Conservation (phyloP, 2,113 vertebrate species). For the Podarcis muralis region DNA sequence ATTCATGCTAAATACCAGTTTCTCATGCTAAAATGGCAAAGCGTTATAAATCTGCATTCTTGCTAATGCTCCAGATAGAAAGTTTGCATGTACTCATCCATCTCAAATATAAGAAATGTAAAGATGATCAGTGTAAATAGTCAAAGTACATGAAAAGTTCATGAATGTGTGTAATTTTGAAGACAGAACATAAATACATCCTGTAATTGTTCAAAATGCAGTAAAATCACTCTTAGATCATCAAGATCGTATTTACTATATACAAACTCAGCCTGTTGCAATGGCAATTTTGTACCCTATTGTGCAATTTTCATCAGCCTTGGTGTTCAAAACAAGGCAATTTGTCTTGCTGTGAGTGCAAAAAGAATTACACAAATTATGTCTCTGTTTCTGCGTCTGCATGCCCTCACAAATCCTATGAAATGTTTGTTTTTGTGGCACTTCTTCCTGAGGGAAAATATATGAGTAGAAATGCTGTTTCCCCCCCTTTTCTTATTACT, state of each 20-base stretch:
- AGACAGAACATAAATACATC: slow-evolving; percentile 15
- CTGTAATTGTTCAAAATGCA: slow-evolving; percentile 59
- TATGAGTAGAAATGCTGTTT: slow-evolving; percentile 37
- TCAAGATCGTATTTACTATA: slow-evolving; percentile 67
- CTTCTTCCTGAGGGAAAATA: slow-evolving; percentile 51
- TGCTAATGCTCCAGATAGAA: slow-evolving; percentile 38
- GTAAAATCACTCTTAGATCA: slow-evolving; percentile 55
- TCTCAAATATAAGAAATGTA: slow-evolving; percentile 22
- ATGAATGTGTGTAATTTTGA: neutral
- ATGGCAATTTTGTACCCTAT: slow-evolving; percentile 66
- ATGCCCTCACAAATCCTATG: slow-evolving; percentile 63
- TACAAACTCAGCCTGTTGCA: slow-evolving; percentile 52
- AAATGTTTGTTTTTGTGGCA: slow-evolving; percentile 56
- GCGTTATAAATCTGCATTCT: slow-evolving; percentile 32
- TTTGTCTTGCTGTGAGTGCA: slow-evolving; percentile 70
- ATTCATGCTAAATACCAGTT: slow-evolving; percentile 35
- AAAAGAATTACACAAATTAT: slow-evolving; percentile 65
- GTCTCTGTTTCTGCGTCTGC: slow-evolving; percentile 56
- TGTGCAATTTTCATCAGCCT: slow-evolving; percentile 58
- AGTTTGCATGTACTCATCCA: neutral
- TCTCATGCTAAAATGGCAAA: neutral
- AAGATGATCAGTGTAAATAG: slow-evolving; percentile 17
- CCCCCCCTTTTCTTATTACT: slow-evolving; percentile 45
- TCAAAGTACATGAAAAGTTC: neutral
- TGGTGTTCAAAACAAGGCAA: slow-evolving; percentile 70